Conservation (phyloP, 2,113 vertebrate genomes). For the Donacobius atricapilla region DNA sequence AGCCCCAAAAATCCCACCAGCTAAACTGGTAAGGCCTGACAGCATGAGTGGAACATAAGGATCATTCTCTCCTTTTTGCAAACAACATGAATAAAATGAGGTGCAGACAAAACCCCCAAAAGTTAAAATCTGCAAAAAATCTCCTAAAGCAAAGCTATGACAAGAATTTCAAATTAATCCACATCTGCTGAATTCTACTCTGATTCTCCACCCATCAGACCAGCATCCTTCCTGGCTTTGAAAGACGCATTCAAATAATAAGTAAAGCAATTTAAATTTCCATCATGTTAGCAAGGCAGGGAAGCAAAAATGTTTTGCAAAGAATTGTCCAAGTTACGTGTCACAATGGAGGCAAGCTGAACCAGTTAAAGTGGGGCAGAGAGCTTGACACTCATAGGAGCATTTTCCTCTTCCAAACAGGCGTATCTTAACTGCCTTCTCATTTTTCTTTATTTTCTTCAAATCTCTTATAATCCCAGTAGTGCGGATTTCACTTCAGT, state of each 20-base stretch:
- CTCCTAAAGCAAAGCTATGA: neutral
- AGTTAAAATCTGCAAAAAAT: neutral
- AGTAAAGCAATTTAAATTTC: neutral
- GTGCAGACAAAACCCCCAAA: neutral
- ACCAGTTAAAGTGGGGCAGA: neutral
- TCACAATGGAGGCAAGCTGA: rapidly evolving
- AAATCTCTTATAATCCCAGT: neutral
- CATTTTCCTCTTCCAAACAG: neutral
- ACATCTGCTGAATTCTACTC: neutral
- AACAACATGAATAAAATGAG: neutral
- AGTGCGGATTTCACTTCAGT: neutral
- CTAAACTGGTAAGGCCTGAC: neutral
- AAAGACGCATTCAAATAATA: neutral
- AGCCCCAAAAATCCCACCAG: neutral
- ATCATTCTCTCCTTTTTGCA: neutral
- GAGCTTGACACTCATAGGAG: neutral
- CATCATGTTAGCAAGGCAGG: neutral
- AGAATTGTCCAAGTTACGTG: neutral
- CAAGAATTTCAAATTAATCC: neutral
- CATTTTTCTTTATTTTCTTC: neutral
- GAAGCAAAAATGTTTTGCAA: neutral
- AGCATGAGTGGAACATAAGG: neutral
- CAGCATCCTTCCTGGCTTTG: neutral
- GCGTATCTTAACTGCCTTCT: neutral
- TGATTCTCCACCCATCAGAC: neutral